Percentiles rank a stretch among this genome's conserved stretches.
phyloP scores from a whole-genome alignment of 1,140 invertebrate genomes.

The Gryllus bimaculatus region DNA sequence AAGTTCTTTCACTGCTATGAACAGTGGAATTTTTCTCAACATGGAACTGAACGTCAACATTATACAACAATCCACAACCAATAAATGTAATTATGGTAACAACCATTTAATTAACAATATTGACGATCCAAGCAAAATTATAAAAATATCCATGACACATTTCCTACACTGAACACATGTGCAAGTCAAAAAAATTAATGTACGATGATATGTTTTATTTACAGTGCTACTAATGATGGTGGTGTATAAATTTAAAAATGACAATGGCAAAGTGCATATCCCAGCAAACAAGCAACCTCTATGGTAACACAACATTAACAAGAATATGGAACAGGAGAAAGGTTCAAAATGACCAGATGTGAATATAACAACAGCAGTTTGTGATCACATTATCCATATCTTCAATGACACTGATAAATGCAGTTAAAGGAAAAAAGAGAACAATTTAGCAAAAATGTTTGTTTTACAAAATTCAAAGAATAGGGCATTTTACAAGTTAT shows the following conservation, averaged over 20 bases:
- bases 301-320: not conserved
- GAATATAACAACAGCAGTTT: too few relatives aligned
- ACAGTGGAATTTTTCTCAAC: not conserved
- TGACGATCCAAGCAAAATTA: not conserved
- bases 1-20: not conserved
- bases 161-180: not conserved
- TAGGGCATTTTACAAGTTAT: not conserved
- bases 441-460: not conserved
- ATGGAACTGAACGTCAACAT: not conserved
- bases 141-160: not conserved
- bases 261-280: not conserved
- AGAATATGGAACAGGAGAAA: too few relatives aligned
- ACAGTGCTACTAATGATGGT: not conserved
- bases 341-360: too few relatives aligned
- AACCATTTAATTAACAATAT: not conserved
- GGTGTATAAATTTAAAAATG: not conserved
- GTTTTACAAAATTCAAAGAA: not conserved
- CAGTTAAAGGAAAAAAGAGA: not conserved
- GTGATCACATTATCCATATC: too few relatives aligned
- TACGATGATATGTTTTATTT: not conserved
- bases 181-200: not conserved
- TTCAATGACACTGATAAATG: not conserved
- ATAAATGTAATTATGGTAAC: not conserved
- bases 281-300: not conserved
- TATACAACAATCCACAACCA: not conserved